Percentiles rank a stretch among this genome's conserved stretches.
These are phyloP conservation scores for Telenomus remus DNA, from an alignment of 1,140 invertebrate species.

Conservation along the genomic window DNA sequence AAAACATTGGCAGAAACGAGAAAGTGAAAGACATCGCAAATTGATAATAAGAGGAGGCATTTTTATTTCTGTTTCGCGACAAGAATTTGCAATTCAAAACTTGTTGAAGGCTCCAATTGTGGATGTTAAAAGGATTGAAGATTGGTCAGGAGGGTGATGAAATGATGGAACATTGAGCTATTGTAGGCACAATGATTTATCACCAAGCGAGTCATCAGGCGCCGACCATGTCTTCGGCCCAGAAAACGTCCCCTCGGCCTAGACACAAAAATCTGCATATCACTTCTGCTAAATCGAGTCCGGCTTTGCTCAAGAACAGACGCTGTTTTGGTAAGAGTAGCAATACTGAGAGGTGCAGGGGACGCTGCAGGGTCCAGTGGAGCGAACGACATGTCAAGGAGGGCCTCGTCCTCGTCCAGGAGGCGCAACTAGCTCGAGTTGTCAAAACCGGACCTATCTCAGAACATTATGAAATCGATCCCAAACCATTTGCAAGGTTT, in stretches of 20 bases:
- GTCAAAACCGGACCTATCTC: constrained; percentile 72
- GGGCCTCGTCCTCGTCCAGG: constrained; percentile 71
- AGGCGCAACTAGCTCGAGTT: constrained; percentile 70
- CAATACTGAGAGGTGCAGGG: constrained; percentile 64
- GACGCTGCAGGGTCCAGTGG: constrained; percentile 72
- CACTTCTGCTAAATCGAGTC: constrained; percentile 52
- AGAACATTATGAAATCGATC: constrained; percentile 72
- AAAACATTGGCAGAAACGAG: not conserved
- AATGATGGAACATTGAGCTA: constrained; percentile 25
- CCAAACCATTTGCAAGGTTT: constrained; percentile 73
- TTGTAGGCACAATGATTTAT: constrained; percentile 65
- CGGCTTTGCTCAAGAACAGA: constrained; percentile 44
- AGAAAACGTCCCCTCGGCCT: constrained; percentile 67
- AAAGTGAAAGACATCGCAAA: not conserved
- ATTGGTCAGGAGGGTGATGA: too few species aligned
- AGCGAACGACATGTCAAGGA: constrained; percentile 74
- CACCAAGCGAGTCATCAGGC: constrained; percentile 66
- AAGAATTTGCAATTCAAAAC: too few species aligned
- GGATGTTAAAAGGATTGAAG: too few species aligned
- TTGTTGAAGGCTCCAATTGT: too few species aligned
- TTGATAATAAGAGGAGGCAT: too few species aligned
- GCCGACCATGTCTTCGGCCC: constrained; percentile 70
- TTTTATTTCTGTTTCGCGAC: too few species aligned
- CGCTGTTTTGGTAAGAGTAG: constrained; percentile 30
- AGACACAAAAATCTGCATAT: constrained; percentile 65